A percentile compares a stretch with the other conserved stretches of the same genome.
Evolutionary conservation across 2,113 vertebrate species (phyloP).

Genomic region (Pangasianodon gigas): DNA sequence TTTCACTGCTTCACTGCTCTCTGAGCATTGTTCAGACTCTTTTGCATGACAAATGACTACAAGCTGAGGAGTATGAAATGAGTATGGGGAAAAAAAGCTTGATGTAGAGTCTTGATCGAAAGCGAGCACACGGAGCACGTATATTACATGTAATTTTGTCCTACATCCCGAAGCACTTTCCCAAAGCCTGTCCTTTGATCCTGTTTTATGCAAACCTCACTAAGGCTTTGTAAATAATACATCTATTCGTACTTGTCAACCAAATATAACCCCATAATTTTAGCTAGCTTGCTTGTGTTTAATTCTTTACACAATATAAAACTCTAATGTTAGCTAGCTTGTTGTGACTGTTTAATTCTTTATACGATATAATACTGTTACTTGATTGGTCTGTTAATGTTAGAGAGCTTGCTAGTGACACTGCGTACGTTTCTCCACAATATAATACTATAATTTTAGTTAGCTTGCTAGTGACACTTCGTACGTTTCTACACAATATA

Average conservation of each 20-base stretch:
- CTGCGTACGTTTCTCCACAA: background rate
- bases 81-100: background rate
- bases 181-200: slow-evolving; percentile 1
- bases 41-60: slow-evolving; percentile 26
- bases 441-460: background rate
- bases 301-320: background rate
- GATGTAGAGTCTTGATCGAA: background rate
- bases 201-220: background rate
- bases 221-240: slow-evolving; percentile 5
- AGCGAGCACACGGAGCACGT: slow-evolving; percentile 12
- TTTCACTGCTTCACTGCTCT: background rate
- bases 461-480: background rate
- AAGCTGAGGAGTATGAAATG: background rate
- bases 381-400: no score
- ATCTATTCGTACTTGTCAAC: background rate
- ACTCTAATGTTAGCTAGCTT: background rate
- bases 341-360: background rate
- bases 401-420: background rate
- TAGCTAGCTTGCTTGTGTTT: background rate
- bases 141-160: slow-evolving; percentile 13
- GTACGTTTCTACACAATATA: background rate
- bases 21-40: background rate
- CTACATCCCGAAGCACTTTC: slow-evolving; percentile 1
- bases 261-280: background rate
- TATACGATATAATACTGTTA: background rate